Evolutionary conservation across 2,888 invertebrate genomes (phyloP), one percentile per base, ranked within the genome.

Genomic region (Platycheirus albimanus): DNA sequence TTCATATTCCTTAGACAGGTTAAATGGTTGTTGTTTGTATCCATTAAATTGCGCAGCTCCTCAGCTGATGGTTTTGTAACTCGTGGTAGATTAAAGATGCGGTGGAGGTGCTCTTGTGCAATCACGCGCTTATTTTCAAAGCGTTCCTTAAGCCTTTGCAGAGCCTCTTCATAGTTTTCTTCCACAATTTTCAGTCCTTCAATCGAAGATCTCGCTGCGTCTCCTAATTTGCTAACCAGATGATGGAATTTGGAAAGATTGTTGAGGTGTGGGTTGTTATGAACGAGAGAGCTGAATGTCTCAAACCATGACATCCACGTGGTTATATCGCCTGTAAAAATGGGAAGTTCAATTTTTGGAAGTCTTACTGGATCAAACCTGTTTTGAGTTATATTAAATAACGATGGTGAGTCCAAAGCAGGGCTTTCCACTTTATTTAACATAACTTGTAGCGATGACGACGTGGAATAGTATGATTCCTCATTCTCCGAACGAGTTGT

Each of bases 201-300:
- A 33, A 78, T 84, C 5, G 66, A 52, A 6, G 56, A 24, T 17
- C 45, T 78, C 3, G 70, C 84, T 28, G 58, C 28, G 11, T 28
- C 30, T 2, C 51, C 45, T 64, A 70, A 20, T 10, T 61, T 58
- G 15, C 49, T 45, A 8, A 63, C 38, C n/a, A 84, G 30, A 49
- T 78, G 47, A 74, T 78, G 70, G 28, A 83, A 77, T 45, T 69
- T 78, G 4, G 74, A 64, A 1, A 78, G 54, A 19, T 28, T 51
- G 20, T 38, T 58, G 20, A 70, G 13, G 20, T 70, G 36, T 1
- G 38, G 15, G n/a, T n/a, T n/a, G n/a, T n/a, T n/a, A n/a, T n/a
- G n/a, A n/a, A n/a, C n/a, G n/a, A n/a, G n/a, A n/a, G n/a, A n/a
- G n/a, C n/a, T n/a, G n/a, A n/a, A n/a, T n/a, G n/a, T n/a, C n/a